Conservation (phyloP, 1,140 invertebrate species). For the Cephus cinctus region DNA sequence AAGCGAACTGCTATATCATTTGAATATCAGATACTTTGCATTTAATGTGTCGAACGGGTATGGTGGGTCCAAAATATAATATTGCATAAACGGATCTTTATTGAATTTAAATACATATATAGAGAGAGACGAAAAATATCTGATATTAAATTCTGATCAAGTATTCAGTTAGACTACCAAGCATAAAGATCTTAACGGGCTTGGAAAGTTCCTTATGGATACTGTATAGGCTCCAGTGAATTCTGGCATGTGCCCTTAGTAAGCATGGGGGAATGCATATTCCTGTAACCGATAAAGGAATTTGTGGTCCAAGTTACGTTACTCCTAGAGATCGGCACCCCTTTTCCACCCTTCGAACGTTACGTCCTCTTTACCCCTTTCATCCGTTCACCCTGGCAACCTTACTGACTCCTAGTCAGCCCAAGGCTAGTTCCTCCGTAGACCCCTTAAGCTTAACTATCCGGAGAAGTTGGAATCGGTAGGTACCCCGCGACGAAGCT, state of each 20-base stretch:
- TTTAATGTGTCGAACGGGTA: neutral
- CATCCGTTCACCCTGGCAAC: conserved; percentile 6
- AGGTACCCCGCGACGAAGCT: conserved; percentile 33
- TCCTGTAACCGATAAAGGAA: conserved; percentile 37
- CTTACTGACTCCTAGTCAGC: conserved; percentile 26
- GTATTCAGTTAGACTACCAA: too few species aligned
- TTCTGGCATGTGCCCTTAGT: too few species aligned
- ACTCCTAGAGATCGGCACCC: conserved; percentile 30
- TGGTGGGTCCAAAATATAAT: too few species aligned
- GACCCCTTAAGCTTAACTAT: conserved; percentile 42
- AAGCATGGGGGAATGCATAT: too few species aligned
- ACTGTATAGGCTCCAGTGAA: too few species aligned
- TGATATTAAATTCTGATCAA: too few species aligned
- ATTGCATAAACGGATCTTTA: too few species aligned
- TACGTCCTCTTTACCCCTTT: conserved; percentile 14
- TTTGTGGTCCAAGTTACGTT: conserved; percentile 38
- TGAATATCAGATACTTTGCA: neutral
- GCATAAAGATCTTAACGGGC: too few species aligned
- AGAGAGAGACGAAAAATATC: too few species aligned
- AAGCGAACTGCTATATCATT: neutral
- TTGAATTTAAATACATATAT: too few species aligned
- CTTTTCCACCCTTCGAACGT: conserved; percentile 24
- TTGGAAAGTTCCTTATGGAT: too few species aligned
- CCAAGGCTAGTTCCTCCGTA: conserved; percentile 36
- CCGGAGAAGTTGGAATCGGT: conserved; percentile 39